Evolutionary conservation across 2,888 invertebrate species (phyloP), one percentile per base, ranked within the genome.

Genomic region (Acleris laterana): DNA sequence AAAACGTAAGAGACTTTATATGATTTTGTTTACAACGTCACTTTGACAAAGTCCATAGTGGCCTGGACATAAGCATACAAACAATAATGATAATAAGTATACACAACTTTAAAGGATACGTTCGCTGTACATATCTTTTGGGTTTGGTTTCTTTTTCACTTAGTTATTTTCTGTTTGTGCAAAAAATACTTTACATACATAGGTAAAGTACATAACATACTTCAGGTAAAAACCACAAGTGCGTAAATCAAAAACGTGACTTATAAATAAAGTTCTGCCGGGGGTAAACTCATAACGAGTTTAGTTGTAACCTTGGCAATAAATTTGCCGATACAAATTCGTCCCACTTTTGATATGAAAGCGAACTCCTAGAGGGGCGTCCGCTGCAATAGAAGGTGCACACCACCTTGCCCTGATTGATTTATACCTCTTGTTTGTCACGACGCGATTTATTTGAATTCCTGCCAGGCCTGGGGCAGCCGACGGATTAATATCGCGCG

Each of bases 351-450:
- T 77, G 79, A 82, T 75, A 79, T 79, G 82, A 81, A 80, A 81
- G 85, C 83, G 82, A 72, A 61, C 50, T 67, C 49, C 49, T 62
- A 55, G 56, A 56, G 68, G 59, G 66, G 65, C 62, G 72, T 52
- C 72, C 77, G 74, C 74, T 90, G 91, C 92, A 92, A 89, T 90
- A 88, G 87, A 87, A 79, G 80, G 80, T 88, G 90, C 88, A 89
- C 90, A 77, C 90, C 92, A 89, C 90, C 90, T 90, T 90, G 88
- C 85, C 72, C 68, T 90, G 93, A 93, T 93, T 93, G 93, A 93
- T 93, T 93, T 93, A 93, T 93, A 85, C 87, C 85, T 93, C 90
- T 93, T 93, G 93, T 93, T 93, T 93, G 93, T 93, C 93, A 91
- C 90, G 79, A 83, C 77, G 81, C 83, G 91, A 93, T 93, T 93